Evolutionary conservation across 2,888 invertebrate genomes (phyloP).

Genomic region (Eretmocerus hayati): DNA sequence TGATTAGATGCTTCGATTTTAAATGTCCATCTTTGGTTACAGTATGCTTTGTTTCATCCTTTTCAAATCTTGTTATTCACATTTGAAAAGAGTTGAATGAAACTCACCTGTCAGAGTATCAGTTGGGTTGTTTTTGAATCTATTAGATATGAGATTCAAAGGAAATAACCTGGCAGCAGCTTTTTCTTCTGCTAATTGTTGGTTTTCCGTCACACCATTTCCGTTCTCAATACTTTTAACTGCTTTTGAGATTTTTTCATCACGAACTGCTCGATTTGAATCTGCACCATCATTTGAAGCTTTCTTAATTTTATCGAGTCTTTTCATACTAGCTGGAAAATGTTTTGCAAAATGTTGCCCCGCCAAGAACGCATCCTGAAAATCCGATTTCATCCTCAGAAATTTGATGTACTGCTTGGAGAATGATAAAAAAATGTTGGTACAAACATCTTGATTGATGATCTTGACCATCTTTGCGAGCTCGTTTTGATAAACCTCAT

Average conservation of each 20-base stretch:
- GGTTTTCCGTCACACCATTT: constrained; percentile 9
- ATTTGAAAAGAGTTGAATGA: too few species aligned
- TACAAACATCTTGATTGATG: constrained; percentile 59
- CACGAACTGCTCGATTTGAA: constrained; percentile 7
- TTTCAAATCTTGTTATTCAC: too few species aligned
- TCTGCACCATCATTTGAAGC: constrained; percentile 39
- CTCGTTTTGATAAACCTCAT: constrained; percentile 73
- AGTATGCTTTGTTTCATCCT: too few species aligned
- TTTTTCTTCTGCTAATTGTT: constrained; percentile 34
- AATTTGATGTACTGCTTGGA: background rate
- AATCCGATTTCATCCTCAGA: constrained; percentile 11
- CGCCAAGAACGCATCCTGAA: constrained; percentile 52
- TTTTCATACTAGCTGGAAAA: constrained; percentile 49
- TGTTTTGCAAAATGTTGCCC: constrained; percentile 70
- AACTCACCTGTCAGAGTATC: constrained; percentile 34
- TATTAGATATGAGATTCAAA: constrained; percentile 36
- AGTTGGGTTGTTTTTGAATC: constrained; percentile 35
- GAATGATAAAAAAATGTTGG: background rate
- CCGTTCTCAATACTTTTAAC: constrained; percentile 5
- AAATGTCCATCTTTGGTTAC: too few species aligned
- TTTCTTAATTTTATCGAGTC: constrained; percentile 46
- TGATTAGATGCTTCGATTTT: too few species aligned
- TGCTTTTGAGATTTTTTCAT: background rate
- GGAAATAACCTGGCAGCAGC: constrained; percentile 41
- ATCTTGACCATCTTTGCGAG: constrained; percentile 82